Percentiles rank a stretch among this genome's conserved stretches.
Conservation (phyloP, 2,113 vertebrate species). For the Megaceryle torquata region DNA sequence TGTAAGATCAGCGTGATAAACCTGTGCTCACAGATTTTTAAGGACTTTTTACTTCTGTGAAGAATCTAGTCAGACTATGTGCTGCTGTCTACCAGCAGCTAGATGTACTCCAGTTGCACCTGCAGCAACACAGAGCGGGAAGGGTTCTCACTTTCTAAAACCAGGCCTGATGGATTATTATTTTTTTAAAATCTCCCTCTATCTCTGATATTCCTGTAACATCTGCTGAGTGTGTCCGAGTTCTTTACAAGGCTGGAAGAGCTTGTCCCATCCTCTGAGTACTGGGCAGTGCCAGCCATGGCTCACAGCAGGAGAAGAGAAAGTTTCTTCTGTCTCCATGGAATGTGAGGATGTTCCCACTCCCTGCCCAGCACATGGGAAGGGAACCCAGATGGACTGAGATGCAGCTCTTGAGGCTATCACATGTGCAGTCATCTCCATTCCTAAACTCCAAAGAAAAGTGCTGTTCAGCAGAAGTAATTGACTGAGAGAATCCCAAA, state of each 20-base stretch:
- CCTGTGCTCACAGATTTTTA: neutral
- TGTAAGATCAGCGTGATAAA: neutral
- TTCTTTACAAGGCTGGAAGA: neutral
- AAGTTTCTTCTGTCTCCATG: neutral
- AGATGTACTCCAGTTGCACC: neutral
- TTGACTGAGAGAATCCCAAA: neutral
- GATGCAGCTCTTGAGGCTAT: neutral
- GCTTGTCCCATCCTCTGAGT: neutral
- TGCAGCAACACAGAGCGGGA: neutral
- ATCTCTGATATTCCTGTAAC: neutral
- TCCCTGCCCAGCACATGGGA: neutral
- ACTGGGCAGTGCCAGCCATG: neutral
- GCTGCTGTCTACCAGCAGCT: neutral
- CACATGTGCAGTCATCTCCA: neutral
- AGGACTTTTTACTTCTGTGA: neutral
- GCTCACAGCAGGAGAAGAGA: neutral
- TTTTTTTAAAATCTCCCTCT: neutral
- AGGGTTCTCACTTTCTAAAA: neutral
- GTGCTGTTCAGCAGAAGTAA: neutral
- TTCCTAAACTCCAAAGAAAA: neutral
- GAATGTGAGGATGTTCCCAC: neutral
- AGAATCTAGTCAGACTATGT: neutral
- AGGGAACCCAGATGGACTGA: neutral
- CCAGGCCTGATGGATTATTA: neutral
- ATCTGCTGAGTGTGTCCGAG: neutral